phyloP scores from a whole-genome alignment of 1,140 invertebrate species.

The Drosophila ercepeae region DNA sequence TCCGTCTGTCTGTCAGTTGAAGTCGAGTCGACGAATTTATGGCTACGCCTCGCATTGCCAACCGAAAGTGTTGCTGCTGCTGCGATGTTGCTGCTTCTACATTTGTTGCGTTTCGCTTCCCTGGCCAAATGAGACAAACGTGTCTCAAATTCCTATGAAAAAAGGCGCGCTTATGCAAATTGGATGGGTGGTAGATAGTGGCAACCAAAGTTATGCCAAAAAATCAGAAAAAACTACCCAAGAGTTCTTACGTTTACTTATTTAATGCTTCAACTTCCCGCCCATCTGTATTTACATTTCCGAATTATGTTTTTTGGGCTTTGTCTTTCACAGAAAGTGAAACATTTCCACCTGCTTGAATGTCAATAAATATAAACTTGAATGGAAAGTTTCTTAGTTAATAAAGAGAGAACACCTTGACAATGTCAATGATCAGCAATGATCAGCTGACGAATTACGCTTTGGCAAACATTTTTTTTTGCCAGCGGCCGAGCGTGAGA shows the following conservation, averaged over 20 bases:
- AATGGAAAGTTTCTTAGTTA: conserved; percentile 33
- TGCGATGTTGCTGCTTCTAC: conserved; percentile 6
- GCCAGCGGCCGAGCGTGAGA: conserved; percentile 11
- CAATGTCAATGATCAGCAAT: conserved; percentile 38
- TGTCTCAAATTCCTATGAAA: conserved; percentile 74
- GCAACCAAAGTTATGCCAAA: no score
- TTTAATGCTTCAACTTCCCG: neutral
- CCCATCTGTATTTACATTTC: neutral
- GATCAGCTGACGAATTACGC: conserved; percentile 45
- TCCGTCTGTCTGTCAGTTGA: conserved; percentile 4
- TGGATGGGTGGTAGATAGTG: neutral
- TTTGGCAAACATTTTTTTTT: conserved; percentile 3
- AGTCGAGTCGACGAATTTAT: conserved; percentile 51
- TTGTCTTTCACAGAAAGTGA: conserved; percentile 34
- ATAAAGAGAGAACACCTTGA: conserved; percentile 36
- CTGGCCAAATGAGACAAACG: conserved; percentile 78
- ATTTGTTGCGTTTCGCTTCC: conserved; percentile 46
- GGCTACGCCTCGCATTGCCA: conserved; percentile 48
- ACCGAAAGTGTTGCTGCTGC: conserved; percentile 65
- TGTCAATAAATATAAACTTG: conserved; percentile 29
- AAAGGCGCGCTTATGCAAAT: conserved; percentile 65
- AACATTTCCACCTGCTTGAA: conserved; percentile 27
- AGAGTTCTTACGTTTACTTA: neutral
- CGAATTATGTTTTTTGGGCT: conserved; percentile 6
- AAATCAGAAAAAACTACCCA: no score